phyloP scores from a whole-genome alignment of 2,113 vertebrate genomes.

The Pachyramphus minor region DNA sequence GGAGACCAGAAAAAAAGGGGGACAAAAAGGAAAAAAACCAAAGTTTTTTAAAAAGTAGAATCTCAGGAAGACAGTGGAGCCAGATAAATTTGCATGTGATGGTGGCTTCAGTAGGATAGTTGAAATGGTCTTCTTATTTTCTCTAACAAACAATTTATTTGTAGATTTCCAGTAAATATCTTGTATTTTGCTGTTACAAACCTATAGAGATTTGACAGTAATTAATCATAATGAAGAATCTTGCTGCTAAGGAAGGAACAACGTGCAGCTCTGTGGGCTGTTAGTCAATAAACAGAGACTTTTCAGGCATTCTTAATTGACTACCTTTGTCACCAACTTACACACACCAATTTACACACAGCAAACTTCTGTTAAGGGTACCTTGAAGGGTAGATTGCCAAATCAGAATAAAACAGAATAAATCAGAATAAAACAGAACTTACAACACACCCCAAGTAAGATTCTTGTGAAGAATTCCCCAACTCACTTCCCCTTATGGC shows the following conservation, averaged over 20 bases:
- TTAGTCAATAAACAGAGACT: conserved; percentile 14
- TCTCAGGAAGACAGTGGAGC: neutral
- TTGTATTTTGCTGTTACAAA: neutral
- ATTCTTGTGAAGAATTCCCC: neutral
- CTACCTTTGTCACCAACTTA: neutral
- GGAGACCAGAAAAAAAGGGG: fast-evolving
- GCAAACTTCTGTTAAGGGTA: neutral
- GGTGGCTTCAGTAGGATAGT: neutral
- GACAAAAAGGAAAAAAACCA: neutral
- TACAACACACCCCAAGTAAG: neutral
- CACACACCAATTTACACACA: neutral
- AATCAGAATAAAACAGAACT: neutral
- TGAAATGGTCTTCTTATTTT: neutral
- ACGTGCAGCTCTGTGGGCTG: neutral
- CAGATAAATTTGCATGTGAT: neutral
- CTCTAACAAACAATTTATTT: neutral
- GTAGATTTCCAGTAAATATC: neutral
- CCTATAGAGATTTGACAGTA: neutral
- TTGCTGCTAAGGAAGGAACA: neutral
- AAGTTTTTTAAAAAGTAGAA: fast-evolving
- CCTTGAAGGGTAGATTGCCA: neutral
- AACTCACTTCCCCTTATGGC: neutral
- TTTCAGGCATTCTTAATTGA: conserved; percentile 16
- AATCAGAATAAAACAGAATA: neutral
- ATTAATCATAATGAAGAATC: conserved; percentile 31